These are phyloP conservation scores for Scaptomyza parva DNA, from an alignment of 2,888 invertebrate genomes.

Conservation along the genomic window DNA sequence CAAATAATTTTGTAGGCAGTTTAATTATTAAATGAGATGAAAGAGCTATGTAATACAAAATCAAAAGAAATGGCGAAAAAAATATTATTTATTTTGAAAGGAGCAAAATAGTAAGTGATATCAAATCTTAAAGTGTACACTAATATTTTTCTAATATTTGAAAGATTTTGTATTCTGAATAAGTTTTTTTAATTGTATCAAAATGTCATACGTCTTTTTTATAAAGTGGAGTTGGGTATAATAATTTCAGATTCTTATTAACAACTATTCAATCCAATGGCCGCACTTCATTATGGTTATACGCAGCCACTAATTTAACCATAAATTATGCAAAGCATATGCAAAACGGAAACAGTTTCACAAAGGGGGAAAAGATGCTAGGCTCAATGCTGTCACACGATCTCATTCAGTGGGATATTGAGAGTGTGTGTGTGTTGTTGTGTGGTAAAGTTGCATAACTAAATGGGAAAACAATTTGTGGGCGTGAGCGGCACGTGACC, in stretches of 20 bases:
- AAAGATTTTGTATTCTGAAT: too few species aligned
- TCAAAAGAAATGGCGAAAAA: too few species aligned
- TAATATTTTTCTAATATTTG: too few species aligned
- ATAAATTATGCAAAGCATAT: constrained; percentile 67
- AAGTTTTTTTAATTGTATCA: too few species aligned
- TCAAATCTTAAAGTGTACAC: too few species aligned
- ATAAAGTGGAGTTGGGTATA: too few species aligned
- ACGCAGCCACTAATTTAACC: constrained; percentile 33
- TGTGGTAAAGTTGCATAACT: constrained; percentile 73
- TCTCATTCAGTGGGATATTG: constrained; percentile 12
- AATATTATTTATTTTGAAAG: too few species aligned
- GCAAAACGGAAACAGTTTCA: constrained; percentile 59
- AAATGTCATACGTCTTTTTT: too few species aligned
- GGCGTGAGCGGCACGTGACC: constrained; percentile 79
- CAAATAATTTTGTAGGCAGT: too few species aligned
- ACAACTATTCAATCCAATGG: constrained; percentile 27
- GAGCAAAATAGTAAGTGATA: too few species aligned
- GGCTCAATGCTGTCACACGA: constrained; percentile 21
- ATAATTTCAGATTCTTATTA: constrained; percentile 29
- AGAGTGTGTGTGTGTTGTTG: constrained; percentile 16
- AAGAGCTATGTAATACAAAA: too few species aligned
- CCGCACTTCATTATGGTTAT: constrained; percentile 47
- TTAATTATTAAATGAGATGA: too few species aligned
- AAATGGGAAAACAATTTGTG: constrained; percentile 78
- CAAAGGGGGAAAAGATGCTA: not conserved